Evolutionary conservation across 2,888 invertebrate genomes (phyloP).

Genomic region (Drosophila neotestacea): DNA sequence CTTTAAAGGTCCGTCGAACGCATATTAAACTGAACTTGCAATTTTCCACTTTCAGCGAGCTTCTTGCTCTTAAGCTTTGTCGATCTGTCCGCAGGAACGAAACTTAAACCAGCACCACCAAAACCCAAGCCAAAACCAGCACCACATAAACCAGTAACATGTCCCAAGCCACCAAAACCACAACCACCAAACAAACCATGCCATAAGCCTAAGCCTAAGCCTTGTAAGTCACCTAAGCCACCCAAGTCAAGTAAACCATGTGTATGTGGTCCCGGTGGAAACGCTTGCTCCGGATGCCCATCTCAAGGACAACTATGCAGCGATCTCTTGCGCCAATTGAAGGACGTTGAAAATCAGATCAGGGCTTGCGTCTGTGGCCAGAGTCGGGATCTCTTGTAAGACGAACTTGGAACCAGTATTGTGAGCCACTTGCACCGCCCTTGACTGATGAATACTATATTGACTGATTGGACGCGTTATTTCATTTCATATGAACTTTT

Average conservation of each 20-base stretch:
- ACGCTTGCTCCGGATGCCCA: slow-evolving; percentile 4
- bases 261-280: slow-evolving; percentile 16
- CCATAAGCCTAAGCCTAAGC: too few species aligned
- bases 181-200: too few species aligned
- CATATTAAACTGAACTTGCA: background rate
- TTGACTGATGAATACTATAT: background rate
- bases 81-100: slow-evolving; percentile 1
- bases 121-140: background rate
- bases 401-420: background rate
- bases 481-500: background rate
- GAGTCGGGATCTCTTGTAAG: background rate
- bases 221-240: too few species aligned
- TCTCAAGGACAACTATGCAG: background rate
- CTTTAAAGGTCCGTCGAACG: too few species aligned
- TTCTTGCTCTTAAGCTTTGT: slow-evolving; percentile 7
- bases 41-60: slow-evolving; percentile 17
- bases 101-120: background rate
- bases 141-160: background rate
- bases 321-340: background rate
- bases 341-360: background rate
- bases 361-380: slow-evolving; percentile 15
- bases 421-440: background rate
- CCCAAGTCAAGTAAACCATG: too few species aligned
- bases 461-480: background rate
- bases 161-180: too few species aligned